Evolutionary conservation across 2,888 invertebrate genomes (phyloP).

Genomic region (Pomacea canaliculata): DNA sequence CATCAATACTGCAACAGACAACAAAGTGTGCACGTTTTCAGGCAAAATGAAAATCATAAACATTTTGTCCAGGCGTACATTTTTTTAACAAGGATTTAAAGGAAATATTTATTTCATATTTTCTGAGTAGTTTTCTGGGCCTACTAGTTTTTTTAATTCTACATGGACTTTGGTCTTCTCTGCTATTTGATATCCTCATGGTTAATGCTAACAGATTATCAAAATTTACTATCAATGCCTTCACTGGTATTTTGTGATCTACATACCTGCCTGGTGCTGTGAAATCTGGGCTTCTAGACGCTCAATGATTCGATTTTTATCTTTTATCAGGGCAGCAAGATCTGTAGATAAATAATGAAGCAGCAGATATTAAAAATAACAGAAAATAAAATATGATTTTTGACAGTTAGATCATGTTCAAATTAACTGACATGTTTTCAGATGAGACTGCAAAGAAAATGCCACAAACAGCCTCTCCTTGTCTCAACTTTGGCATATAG

Average conservation of each 20-base stretch:
- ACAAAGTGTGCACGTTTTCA: not conserved
- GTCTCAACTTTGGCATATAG: too few species aligned
- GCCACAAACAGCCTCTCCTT: too few species aligned
- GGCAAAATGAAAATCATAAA: not conserved
- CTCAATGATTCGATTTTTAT: slow-evolving; percentile 59
- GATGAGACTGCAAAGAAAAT: too few species aligned
- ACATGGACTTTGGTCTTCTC: too few species aligned
- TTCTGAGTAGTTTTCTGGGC: too few species aligned
- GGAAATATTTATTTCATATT: not conserved
- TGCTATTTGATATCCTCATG: too few species aligned
- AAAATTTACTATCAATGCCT: too few species aligned
- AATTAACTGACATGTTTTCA: too few species aligned
- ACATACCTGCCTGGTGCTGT: slow-evolving; percentile 60
- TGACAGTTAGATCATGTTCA: too few species aligned
- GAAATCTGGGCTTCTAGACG: slow-evolving; percentile 54
- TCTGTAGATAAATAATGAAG: slow-evolving; percentile 44
- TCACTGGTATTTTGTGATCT: not conserved
- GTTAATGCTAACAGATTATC: too few species aligned
- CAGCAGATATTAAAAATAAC: not conserved
- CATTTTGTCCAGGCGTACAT: not conserved
- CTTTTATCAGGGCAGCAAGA: slow-evolving; percentile 57
- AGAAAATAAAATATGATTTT: too few species aligned
- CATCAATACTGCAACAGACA: slow-evolving; percentile 24
- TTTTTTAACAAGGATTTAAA: not conserved
- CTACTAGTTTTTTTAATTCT: too few species aligned